phyloP scores from a whole-genome alignment of 35 echinoderm and acorn worm species.

The Heliocidaris tuberculata region DNA sequence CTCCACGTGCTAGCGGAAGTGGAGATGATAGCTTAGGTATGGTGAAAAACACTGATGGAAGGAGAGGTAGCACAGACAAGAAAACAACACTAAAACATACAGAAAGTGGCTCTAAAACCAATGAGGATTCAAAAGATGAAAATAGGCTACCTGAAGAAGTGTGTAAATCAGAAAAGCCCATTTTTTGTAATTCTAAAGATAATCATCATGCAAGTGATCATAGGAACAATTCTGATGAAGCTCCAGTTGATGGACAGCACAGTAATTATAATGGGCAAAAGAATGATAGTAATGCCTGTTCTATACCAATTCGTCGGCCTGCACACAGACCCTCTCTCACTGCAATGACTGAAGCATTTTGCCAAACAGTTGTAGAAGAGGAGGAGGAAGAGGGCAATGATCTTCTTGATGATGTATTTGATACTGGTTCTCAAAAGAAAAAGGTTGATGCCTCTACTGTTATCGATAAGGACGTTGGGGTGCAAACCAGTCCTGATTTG shows the following conservation, averaged over 20 bases:
- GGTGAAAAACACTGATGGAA: not conserved
- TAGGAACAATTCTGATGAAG: not conserved
- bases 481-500: slow-evolving; percentile 73
- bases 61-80: not conserved
- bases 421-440: not conserved
- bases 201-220: not conserved
- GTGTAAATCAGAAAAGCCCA: not conserved
- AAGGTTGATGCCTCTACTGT: slow-evolving; percentile 29
- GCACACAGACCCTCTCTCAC: slow-evolving; percentile 47
- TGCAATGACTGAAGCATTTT: slow-evolving; percentile 58
- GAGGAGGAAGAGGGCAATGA: slow-evolving; percentile 37
- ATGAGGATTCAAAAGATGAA: not conserved
- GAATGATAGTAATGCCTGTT: not conserved
- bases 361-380: slow-evolving; percentile 54
- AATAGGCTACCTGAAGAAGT: not conserved
- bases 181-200: not conserved
- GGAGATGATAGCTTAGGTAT: not conserved
- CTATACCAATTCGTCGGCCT: not conserved
- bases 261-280: not conserved
- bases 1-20: slow-evolving; percentile 49
- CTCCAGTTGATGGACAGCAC: not conserved
- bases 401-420: not conserved
- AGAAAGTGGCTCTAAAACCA: not conserved
- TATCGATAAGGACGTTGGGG: slow-evolving; percentile 25
- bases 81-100: not conserved